Conservation (phyloP, 1,140 invertebrate genomes). For the Scaptomyza montana region DNA sequence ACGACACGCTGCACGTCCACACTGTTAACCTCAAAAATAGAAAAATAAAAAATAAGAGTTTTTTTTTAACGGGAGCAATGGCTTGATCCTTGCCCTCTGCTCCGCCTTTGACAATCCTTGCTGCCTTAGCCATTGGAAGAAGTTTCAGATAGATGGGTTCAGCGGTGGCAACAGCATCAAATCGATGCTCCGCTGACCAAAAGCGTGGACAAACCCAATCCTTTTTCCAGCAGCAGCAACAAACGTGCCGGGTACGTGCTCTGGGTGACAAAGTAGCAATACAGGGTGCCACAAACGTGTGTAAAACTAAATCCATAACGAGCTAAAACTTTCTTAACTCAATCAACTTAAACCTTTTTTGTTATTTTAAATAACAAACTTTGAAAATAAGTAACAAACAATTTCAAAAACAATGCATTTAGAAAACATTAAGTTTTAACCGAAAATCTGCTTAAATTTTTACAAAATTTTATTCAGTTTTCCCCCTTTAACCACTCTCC, state of each 20-base stretch:
- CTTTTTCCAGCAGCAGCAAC: conserved; percentile 24
- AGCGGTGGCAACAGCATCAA: conserved; percentile 62
- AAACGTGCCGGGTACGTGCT: conserved; percentile 71
- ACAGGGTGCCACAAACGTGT: conserved; percentile 18
- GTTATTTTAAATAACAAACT: too few species aligned
- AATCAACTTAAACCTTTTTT: too few species aligned
- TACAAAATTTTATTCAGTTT: too few species aligned
- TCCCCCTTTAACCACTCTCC: too few species aligned
- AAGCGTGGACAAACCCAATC: conserved; percentile 58
- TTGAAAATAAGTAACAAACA: too few species aligned
- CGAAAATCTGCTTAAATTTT: too few species aligned
- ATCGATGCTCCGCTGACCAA: conserved; percentile 63
- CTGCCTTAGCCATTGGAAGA: conserved; percentile 16
- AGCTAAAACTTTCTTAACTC: too few species aligned
- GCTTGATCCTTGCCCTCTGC: neutral
- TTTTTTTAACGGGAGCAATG: conserved; percentile 52
- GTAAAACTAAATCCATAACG: neutral
- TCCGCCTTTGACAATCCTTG: neutral
- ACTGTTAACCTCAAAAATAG: conserved; percentile 75
- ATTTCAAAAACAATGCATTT: too few species aligned
- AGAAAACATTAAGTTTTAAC: too few species aligned
- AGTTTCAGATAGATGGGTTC: conserved; percentile 60
- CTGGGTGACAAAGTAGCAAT: conserved; percentile 68
- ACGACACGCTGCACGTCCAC: conserved; percentile 56
- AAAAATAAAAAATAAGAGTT: conserved; percentile 57